Evolutionary conservation across 1,140 invertebrate genomes (phyloP).

Genomic region (Cydia splendana): DNA sequence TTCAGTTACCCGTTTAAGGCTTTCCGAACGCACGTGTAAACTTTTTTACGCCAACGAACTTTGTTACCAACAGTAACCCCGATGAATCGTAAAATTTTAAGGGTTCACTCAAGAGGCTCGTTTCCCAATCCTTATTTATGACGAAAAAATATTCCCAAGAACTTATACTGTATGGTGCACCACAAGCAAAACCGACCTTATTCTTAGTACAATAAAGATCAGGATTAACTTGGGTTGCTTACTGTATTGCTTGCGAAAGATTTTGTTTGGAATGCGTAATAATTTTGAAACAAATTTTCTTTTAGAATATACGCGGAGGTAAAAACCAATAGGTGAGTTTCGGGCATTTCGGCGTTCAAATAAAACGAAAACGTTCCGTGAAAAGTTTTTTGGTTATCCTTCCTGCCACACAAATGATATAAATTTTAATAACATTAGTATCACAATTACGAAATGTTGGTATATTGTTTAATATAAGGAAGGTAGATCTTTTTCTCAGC

Average conservation of each 20-base stretch:
- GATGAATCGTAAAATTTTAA: constrained; percentile 27
- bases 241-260: constrained; percentile 5
- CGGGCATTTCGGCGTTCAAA: neutral
- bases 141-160: neutral
- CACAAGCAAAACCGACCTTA: neutral
- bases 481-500: too few relatives aligned
- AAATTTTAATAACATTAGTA: too few relatives aligned
- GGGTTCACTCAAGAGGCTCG: constrained; percentile 28
- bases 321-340: neutral
- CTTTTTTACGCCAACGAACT: constrained; percentile 8
- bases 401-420: too few relatives aligned
- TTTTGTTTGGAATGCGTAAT: constrained; percentile 17
- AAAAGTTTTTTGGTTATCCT: too few relatives aligned
- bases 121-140: constrained; percentile 26
- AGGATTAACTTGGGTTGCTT: neutral
- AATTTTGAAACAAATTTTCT: neutral
- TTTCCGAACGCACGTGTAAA: neutral
- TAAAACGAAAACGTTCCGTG: neutral
- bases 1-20: too few relatives aligned
- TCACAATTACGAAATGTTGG: too few relatives aligned
- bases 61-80: neutral
- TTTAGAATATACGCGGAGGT: neutral
- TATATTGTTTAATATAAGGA: too few relatives aligned
- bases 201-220: neutral
- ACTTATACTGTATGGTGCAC: neutral